Evolutionary conservation across 2,888 invertebrate species (phyloP).

Genomic region (Mythimna vitellina): DNA sequence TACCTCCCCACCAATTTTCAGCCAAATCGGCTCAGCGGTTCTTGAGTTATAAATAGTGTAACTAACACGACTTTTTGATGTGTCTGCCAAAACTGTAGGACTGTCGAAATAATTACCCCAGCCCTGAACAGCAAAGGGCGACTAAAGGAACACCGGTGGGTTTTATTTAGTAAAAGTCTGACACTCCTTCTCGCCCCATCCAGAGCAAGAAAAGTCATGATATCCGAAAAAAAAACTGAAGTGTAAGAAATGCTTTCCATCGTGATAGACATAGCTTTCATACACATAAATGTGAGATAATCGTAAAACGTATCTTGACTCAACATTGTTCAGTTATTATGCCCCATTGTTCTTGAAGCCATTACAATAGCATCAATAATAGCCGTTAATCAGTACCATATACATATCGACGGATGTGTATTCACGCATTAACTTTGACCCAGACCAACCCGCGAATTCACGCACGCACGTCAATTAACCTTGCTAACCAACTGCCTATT

Average conservation of each 20-base stretch:
- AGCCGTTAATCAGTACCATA: conserved; percentile 49
- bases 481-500: conserved; percentile 58
- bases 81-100: too few relatives aligned
- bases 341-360: conserved; percentile 59
- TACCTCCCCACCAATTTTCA: too few relatives aligned
- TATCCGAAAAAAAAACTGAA: not conserved
- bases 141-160: too few relatives aligned
- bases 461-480: conserved; percentile 67
- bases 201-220: too few relatives aligned
- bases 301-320: conserved; percentile 43
- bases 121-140: too few relatives aligned
- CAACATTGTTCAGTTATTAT: conserved; percentile 54
- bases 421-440: conserved; percentile 69
- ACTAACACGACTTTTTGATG: too few relatives aligned
- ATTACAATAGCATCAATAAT: conserved; percentile 65
- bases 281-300: conserved; percentile 43
- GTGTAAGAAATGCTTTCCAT: conserved; percentile 47
- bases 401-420: conserved; percentile 37
- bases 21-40: too few relatives aligned
- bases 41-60: too few relatives aligned
- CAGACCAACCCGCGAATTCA: conserved; percentile 63
- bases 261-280: conserved; percentile 23
- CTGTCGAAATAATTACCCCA: too few relatives aligned
- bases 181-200: too few relatives aligned
- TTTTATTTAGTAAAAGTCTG: too few relatives aligned